Evolutionary conservation across 2,797 vertebrate genomes (phyloP).

Genomic region (Balearica regulorum): DNA sequence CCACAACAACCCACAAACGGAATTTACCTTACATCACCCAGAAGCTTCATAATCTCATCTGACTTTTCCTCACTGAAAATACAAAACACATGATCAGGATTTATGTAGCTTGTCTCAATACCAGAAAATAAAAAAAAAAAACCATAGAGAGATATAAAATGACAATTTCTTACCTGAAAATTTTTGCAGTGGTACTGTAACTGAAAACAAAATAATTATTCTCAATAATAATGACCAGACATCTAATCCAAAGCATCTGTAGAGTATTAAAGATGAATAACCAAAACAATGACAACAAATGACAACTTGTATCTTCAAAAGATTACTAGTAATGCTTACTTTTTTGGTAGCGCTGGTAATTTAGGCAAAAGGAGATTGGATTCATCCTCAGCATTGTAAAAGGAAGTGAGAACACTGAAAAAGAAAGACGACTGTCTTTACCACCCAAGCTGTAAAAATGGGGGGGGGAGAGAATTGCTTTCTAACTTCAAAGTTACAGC

Average conservation of each 20-base stretch:
- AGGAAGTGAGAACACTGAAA: slow-evolving; percentile 86
- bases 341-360: slow-evolving; percentile 92
- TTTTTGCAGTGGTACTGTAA: slow-evolving; percentile 95
- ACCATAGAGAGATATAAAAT: neutral
- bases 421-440: neutral
- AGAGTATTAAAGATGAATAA: neutral
- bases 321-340: slow-evolving; percentile 72
- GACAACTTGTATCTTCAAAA: neutral
- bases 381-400: slow-evolving; percentile 92
- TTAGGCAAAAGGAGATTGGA: slow-evolving; percentile 93
- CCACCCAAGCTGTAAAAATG: neutral
- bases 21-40: slow-evolving; percentile 93
- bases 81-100: neutral
- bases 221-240: neutral
- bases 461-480: neutral
- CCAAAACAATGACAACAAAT: accelerated
- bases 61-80: slow-evolving; percentile 96
- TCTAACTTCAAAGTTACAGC: neutral
- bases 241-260: neutral
- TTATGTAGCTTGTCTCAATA: neutral
- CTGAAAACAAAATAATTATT: slow-evolving; percentile 70
- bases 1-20: neutral
- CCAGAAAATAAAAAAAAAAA: neutral
- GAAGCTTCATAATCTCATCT: slow-evolving; percentile 96
- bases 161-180: slow-evolving; percentile 86